phyloP scores from a whole-genome alignment of 2,797 vertebrate genomes.

The Silurus lanzhouensis region DNA sequence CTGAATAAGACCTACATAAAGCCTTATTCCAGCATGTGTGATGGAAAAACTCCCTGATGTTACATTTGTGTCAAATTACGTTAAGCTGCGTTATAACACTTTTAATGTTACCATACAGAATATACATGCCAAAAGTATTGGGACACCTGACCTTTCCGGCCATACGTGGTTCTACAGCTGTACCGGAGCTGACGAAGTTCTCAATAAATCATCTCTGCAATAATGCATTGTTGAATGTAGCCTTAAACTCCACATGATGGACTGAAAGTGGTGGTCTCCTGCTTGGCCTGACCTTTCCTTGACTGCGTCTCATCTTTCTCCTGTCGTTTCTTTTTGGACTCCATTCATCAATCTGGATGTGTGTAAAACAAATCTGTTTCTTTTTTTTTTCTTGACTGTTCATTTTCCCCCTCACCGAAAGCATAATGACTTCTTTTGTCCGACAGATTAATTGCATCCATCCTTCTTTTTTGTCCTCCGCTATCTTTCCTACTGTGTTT shows the following conservation, averaged over 20 bases:
- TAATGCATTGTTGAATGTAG: too few species aligned
- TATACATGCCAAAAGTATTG: neutral
- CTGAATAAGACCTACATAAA: neutral
- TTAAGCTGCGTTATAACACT: neutral
- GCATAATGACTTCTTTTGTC: constrained; percentile 61
- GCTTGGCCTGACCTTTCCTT: neutral
- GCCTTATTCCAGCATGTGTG: neutral
- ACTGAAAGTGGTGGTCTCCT: neutral
- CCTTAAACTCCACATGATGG: neutral
- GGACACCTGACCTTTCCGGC: too few species aligned
- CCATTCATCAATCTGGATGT: constrained; percentile 50
- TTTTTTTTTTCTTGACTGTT: constrained; percentile 31
- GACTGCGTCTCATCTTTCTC: constrained; percentile 43
- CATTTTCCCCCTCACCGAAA: constrained; percentile 40
- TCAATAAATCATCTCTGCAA: neutral
- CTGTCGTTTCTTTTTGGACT: constrained; percentile 44
- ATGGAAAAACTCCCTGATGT: neutral
- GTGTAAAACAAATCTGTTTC: constrained; percentile 54
- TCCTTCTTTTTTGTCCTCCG: constrained; percentile 41
- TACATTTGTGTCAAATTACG: neutral
- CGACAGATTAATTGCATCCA: constrained; percentile 57
- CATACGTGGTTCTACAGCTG: too few species aligned
- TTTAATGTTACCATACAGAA: neutral
- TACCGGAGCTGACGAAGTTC: too few species aligned
- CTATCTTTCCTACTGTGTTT: constrained; percentile 10